Base-by-base conservation (phyloP, 92 coral and sea anemone species). In the Siderastrea siderea region DNA sequence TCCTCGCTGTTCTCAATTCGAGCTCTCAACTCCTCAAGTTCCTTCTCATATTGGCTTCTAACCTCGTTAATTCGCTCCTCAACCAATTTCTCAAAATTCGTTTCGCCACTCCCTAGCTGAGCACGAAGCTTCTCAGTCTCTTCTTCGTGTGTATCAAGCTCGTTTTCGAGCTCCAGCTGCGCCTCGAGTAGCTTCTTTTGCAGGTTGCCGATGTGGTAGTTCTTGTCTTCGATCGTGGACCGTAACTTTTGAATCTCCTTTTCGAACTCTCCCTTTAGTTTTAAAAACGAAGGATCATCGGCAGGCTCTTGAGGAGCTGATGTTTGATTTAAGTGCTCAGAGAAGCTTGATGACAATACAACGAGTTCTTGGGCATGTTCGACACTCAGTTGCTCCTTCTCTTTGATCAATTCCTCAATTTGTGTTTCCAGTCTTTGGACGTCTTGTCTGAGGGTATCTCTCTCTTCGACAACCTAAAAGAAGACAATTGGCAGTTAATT, bases 281-380 rank as follows among this genome's bases (percentile, higher is more conserved):
- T 76, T 4, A 14, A 50, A 82, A 51, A 54, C 69, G 77, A 49
- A 53, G 82, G 19, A 51, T 53, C 66, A 17, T 85, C 77, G 47
- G 75, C 79, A 85, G 78, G 77, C 47, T 93, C 94, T 71, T 88
- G 74, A 74, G 83, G 68, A 9, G 71, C 86, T 4, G 77, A 50
- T 1, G 83, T 76, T 50, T 93, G 85, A 80, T 86, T 92, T 68
- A 93, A 89, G 74, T 95, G 98, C 74, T 93, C 94, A 19, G 89
- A 88, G 59, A 95, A 85, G 78, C 96, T 95, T 47, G 96, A 78
- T 3, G 98, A 95, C 79, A 95, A 77, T 52, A 95, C 92, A 7
- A 91, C 89, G 55, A 95, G 87, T 78, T 95, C 98, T 65, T 93
- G 96, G 0, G 98, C 95, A 71, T 95, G 98, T 78, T 95, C 96